These are phyloP conservation scores for Nymphalis polychloros DNA, from an alignment of 2,888 invertebrate species.

Conservation along the genomic window DNA sequence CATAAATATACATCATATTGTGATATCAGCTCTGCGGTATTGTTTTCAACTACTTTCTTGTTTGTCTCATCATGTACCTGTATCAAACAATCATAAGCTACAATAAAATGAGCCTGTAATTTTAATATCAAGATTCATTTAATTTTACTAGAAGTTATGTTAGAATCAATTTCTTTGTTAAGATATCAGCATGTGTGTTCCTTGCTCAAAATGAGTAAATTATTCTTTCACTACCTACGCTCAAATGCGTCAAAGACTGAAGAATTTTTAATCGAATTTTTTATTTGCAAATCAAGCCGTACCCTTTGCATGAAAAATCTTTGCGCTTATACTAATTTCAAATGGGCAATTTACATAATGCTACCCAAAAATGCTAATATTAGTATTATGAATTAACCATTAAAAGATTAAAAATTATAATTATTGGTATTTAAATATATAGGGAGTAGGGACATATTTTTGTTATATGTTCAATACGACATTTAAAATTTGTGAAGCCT, in stretches of 20 bases:
- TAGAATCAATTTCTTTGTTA: not conserved
- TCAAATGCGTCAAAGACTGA: conserved; percentile 48
- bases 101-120: too few relatives aligned
- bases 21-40: too few relatives aligned
- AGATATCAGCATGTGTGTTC: conserved; percentile 1
- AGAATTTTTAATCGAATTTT: conserved; percentile 48
- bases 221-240: conserved; percentile 35
- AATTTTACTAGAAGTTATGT: too few relatives aligned
- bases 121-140: too few relatives aligned
- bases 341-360: conserved; percentile 44
- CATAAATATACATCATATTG: too few relatives aligned
- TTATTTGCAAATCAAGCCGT: conserved; percentile 51
- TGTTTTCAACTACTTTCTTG: too few relatives aligned
- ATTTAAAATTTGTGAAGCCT: too few relatives aligned
- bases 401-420: not conserved
- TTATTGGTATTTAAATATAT: not conserved
- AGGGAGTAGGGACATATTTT: not conserved
- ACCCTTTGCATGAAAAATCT: conserved; percentile 49
- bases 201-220: conserved; percentile 24
- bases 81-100: not conserved
- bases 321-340: conserved; percentile 46
- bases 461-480: too few relatives aligned
- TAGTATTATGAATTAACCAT: conserved; percentile 15
- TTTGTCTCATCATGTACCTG: too few relatives aligned
- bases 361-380: conserved; percentile 37